Evolutionary conservation across 2,888 invertebrate genomes (phyloP).

Genomic region (Scaptomyza caliginosa): DNA sequence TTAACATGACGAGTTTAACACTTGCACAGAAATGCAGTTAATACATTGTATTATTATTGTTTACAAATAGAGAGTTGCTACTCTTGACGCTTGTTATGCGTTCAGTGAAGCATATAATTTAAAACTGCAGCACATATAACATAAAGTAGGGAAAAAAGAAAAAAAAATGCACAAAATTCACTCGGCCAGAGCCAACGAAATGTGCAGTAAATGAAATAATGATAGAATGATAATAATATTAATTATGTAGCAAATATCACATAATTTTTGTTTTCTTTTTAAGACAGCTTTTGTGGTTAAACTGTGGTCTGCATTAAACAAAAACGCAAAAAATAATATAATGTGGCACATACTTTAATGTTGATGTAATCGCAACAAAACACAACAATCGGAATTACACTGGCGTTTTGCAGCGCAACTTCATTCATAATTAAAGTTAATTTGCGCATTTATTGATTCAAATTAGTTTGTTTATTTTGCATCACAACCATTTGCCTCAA

Average conservation of each 20-base stretch:
- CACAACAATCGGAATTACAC: conserved; percentile 26
- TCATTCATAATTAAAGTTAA: conserved; percentile 56
- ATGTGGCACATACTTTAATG: conserved; percentile 24
- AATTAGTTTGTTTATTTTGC: conserved; percentile 14
- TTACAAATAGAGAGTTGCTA: conserved; percentile 13
- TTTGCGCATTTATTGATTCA: conserved; percentile 53
- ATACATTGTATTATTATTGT: conserved; percentile 9
- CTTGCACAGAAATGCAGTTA: conserved; percentile 21
- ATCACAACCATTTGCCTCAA: conserved; percentile 13
- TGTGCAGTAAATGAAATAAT: conserved; percentile 8
- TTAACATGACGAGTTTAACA: conserved; percentile 12
- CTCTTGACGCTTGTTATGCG: conserved; percentile 40
- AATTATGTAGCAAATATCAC: conserved; percentile 4
- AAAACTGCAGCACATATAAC: conserved; percentile 13
- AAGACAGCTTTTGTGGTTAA: conserved; percentile 5
- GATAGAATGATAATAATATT: conserved; percentile 3
- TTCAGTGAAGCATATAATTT: conserved; percentile 52
- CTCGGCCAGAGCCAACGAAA: conserved; percentile 13
- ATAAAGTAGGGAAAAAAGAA: conserved; percentile 11
- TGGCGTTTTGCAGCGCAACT: conserved; percentile 32
- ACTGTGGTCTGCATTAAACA: not conserved
- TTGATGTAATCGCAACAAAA: conserved; percentile 56
- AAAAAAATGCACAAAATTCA: conserved; percentile 24
- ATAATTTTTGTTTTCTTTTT: not conserved
- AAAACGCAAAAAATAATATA: too few relatives aligned